phyloP scores from a whole-genome alignment of 2,797 vertebrate species.

The Falco biarmicus region DNA sequence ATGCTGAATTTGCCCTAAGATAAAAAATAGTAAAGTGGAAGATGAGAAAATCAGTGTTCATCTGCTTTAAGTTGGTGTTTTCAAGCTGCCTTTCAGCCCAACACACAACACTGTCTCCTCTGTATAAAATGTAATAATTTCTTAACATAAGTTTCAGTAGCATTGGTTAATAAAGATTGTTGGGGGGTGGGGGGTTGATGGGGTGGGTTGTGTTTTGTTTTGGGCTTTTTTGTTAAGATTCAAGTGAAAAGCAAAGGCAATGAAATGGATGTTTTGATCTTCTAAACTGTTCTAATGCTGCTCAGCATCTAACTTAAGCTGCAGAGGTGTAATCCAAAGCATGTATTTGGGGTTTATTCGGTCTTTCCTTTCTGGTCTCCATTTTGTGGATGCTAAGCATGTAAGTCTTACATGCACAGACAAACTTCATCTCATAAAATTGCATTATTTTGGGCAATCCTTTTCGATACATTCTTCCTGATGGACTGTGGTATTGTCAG shows the following conservation, averaged over 20 bases:
- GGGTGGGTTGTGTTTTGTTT: too few species aligned
- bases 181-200: too few species aligned
- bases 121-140: neutral
- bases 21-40: neutral
- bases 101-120: neutral
- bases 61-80: neutral
- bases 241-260: neutral
- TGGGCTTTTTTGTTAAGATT: neutral
- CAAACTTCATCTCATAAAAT: neutral
- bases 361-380: neutral
- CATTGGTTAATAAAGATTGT: neutral
- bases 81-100: neutral
- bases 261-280: neutral
- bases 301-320: neutral
- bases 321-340: neutral
- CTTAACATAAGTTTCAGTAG: neutral
- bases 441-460: neutral
- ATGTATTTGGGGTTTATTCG: neutral
- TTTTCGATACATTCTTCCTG: neutral
- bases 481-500: neutral
- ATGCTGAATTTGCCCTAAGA: neutral
- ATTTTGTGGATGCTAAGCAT: neutral
- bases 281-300: neutral
- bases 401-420: neutral
- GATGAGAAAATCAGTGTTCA: neutral